Percentiles rank a stretch among this genome's conserved stretches.
phyloP scores from a whole-genome alignment of 1,140 invertebrate genomes.

The Belonocnema kinseyi region DNA sequence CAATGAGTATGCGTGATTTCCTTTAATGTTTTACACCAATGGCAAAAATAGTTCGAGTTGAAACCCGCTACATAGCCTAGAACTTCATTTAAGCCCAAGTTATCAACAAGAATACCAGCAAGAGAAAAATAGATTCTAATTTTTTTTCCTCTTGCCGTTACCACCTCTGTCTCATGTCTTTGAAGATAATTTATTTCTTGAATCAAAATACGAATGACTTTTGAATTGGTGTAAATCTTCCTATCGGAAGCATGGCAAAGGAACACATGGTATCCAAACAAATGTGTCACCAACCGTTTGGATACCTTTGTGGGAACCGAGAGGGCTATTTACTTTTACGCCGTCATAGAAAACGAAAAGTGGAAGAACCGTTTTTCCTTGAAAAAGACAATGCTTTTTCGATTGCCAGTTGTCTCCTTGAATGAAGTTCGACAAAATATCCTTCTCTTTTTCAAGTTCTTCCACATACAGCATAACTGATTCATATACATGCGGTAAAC shows the following conservation, averaged over 20 bases:
- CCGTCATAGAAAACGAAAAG: slow-evolving; percentile 52
- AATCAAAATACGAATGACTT: slow-evolving; percentile 37
- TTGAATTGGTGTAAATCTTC: slow-evolving; percentile 39
- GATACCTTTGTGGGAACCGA: slow-evolving; percentile 49
- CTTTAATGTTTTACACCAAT: slow-evolving; percentile 30
- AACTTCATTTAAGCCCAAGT: slow-evolving; percentile 35
- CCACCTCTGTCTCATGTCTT: slow-evolving; percentile 28
- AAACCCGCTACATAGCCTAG: slow-evolving; percentile 22
- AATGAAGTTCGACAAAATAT: no score
- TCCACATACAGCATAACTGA: not conserved
- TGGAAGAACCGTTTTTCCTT: slow-evolving; percentile 45
- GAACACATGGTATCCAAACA: slow-evolving; percentile 47
- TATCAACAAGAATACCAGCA: slow-evolving; percentile 39
- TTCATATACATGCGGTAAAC: not conserved
- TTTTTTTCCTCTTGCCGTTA: not conserved
- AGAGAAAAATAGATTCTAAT: slow-evolving; percentile 35
- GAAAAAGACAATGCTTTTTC: slow-evolving; percentile 20
- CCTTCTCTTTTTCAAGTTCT: no score
- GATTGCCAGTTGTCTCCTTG: slow-evolving; percentile 31
- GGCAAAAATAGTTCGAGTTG: slow-evolving; percentile 20
- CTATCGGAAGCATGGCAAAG: slow-evolving; percentile 49
- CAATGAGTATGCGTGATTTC: not conserved
- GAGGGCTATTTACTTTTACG: slow-evolving; percentile 52
- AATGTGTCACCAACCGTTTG: slow-evolving; percentile 52
- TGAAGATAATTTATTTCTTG: slow-evolving; percentile 38